Evolutionary conservation across 2,113 vertebrate species (phyloP).

Genomic region (Gavialis gangeticus): DNA sequence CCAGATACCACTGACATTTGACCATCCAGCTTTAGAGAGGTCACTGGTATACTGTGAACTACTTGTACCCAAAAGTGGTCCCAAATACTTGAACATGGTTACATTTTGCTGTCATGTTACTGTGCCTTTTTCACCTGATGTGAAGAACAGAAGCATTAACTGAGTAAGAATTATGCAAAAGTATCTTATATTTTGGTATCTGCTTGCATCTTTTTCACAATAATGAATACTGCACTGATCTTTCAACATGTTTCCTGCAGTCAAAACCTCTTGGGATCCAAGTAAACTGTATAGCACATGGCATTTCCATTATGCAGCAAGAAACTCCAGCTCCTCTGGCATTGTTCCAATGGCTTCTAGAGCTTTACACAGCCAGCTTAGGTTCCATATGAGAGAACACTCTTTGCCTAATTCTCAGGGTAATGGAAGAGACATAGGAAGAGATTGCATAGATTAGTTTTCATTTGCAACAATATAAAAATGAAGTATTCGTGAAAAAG

Average conservation of each 20-base stretch:
- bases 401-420: not conserved
- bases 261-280: not conserved
- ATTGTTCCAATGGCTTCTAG: not conserved
- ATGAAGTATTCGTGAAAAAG: not conserved
- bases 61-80: not conserved
- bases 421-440: not conserved
- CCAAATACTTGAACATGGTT: not conserved
- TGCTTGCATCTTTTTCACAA: not conserved
- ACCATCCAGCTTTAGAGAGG: not conserved
- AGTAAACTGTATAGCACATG: not conserved
- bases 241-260: not conserved
- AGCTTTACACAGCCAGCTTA: not conserved
- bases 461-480: not conserved
- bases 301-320: not conserved
- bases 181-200: not conserved
- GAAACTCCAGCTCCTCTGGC: not conserved
- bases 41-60: not conserved
- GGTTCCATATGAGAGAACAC: rapidly evolving
- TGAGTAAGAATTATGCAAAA: not conserved
- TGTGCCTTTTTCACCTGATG: not conserved
- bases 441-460: not conserved
- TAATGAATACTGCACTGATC: not conserved
- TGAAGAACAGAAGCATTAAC: not conserved
- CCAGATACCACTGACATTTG: not conserved
- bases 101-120: not conserved